Base-by-base conservation (phyloP, 2,888 invertebrate genomes). In the Chironomus riparius region DNA sequence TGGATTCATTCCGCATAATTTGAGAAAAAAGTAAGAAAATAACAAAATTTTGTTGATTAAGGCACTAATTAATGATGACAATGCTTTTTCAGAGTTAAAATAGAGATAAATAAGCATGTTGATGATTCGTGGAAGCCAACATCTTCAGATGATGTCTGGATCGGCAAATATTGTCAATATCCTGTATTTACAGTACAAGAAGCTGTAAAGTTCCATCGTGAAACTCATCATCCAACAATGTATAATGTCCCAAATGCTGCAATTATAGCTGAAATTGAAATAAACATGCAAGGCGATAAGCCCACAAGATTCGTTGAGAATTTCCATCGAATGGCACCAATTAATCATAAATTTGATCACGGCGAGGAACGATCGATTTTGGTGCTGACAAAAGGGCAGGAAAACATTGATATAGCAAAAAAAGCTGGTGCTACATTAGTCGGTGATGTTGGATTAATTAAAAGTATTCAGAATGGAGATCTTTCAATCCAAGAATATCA, bases 141-240 rank as follows among this genome's bases (percentile, higher is more conserved):
- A 77, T 84, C 92, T 77, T 77, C 84, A 79, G 90, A 92, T 82
- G 85, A 94, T 85, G 89, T 92, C 78, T 91, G 86, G 80, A 81
- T 87, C 4, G 81, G 83, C 0, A 86, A 83, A 78, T 87, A 86
- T 80, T 89, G 88, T 79, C 86, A 86, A 78, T 86, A 87, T 85
- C 86, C 85, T 76, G 84, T 88, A 77, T 92, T 91, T 83, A 83
- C 90, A 0, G 88, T 94, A 1, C 85, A 86, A 15, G 93, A 95
- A 80, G 95, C 95, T 0, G 86, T 97, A 13, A 84, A 88, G 78
- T 89, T 89, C 77, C 92, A 94, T 80, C 87, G 91, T 70, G 93
- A 96, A 83, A 89, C 90, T 0, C 92, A 94, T 82, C 91, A 94
- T 82, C 92, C 94, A 0, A 88, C 91, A 0, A 91, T 95, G 85